A percentile compares a stretch with the other conserved stretches of the same genome.
These are phyloP conservation scores for Uria aalge DNA, from an alignment of 2,113 vertebrate species.

Conservation along the genomic window DNA sequence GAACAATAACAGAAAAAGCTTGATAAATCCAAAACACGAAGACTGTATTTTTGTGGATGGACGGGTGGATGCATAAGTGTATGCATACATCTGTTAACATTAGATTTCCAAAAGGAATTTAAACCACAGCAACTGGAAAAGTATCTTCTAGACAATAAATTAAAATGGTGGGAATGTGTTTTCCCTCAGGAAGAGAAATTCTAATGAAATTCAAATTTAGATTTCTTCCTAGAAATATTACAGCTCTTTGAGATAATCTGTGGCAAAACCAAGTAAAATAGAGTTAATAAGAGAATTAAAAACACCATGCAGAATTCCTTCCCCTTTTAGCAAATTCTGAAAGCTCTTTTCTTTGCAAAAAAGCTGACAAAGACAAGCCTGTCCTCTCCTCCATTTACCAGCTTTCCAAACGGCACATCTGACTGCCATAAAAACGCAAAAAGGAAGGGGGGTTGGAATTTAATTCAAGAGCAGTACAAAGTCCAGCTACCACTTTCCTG, in stretches of 20 bases:
- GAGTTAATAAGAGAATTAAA: background rate
- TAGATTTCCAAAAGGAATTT: conserved; percentile 25
- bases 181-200: conserved; percentile 30
- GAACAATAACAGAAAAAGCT: conserved; percentile 5
- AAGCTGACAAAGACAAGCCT: conserved; percentile 68
- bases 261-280: conserved; percentile 50
- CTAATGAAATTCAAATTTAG: conserved; percentile 18
- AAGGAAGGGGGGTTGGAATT: conserved; percentile 61
- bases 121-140: conserved; percentile 24
- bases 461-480: conserved; percentile 78
- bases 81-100: background rate
- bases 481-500: conserved; percentile 74
- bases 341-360: conserved; percentile 55
- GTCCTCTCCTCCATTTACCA: conserved; percentile 60
- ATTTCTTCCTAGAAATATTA: conserved; percentile 12
- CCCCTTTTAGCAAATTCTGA: conserved; percentile 52
- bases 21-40: background rate
- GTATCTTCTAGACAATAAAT: conserved; percentile 5
- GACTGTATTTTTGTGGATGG: background rate
- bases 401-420: conserved; percentile 66
- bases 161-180: background rate
- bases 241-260: conserved; percentile 39
- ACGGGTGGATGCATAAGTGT: background rate
- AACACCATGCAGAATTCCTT: conserved; percentile 2
- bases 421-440: conserved; percentile 65